Base-by-base conservation (phyloP, 2,888 invertebrate genomes). In the Drosophila sordidapex region DNA sequence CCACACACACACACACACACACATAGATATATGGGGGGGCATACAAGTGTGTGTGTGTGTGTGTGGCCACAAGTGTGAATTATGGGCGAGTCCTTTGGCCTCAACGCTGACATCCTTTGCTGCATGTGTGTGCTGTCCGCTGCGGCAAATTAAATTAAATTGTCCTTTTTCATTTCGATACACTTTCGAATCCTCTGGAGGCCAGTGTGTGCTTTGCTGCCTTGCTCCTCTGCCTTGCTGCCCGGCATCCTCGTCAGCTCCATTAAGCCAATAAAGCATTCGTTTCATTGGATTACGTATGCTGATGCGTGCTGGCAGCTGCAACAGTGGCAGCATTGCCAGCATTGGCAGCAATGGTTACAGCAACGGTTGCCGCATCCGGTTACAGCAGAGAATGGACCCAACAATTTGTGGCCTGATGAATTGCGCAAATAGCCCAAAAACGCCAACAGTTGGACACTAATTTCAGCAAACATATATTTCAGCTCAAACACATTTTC, bases 111-210 rank as follows among this genome's bases (percentile, higher is more conserved):
- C 67, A 77, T 75, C 82, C 83, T 80, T 81, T 75, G 25, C 65
- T 48, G 43, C 71, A 54, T 54, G 25, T 18, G 62, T 64, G 53
- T 67, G 58, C 52, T 70, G 68, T 66, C 59, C 70, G 73, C 59
- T 78, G 73, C 74, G 81, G 79, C 84, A 92, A 90, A 91, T 92
- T 89, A 90, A 92, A 91, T 91, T 91, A 90, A 90, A 91, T 90
- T 91, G 90, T 91, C 90, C 90, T 89, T 88, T 91, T 87, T 91
- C 89, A 85, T 85, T 89, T 90, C 83, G 81, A 89, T 85, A 82
- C 81, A 82, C 73, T 82, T 76, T 79, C 79, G 74, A 89, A 85
- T 81, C 36, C 89, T 76, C 85, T 74, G 68, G 85, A 81, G 85
- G 57, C 40, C 56, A 31, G 43, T 38, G 31, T n/a, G 15, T 7